Evolutionary conservation across 2,888 invertebrate species (phyloP), one percentile per base, ranked within the genome.

Genomic region (Oscheius sp.): DNA sequence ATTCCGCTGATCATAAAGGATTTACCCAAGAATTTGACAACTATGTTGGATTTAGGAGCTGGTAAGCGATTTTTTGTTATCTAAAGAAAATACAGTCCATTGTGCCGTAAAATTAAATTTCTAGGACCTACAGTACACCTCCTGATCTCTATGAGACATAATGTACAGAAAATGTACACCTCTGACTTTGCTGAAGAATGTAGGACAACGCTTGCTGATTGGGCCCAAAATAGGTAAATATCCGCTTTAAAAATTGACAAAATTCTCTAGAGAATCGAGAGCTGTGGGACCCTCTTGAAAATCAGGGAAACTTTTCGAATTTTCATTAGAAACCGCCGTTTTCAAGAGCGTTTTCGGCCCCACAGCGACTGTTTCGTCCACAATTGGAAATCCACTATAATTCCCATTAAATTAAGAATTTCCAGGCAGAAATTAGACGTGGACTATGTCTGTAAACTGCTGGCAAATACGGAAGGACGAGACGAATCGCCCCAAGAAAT

Each of bases 1-100:
- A 77, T 88, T 3, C 88, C 88, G 16, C 88, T 86, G 45, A 85
- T 88, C n/a, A 78, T 87, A 27, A 87, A 85, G 61, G 78, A 87
- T 16, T 74, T 88, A n/a, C 88, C 88, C 2, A 63, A 80, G 56
- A 77, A 79, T 55, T 76, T 88, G 41, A 76, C 72, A 49, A 81
- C 78, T 13, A 78, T 87, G 21, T 79, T 88, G n/a, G 87, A 87
- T 66, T 72, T 87, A n/a, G 87, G 87, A 3, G 87, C 86, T 27
- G 87, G 87, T 61, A 41, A 16, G 41, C 63, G 7, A 25, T 43
- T 35, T 35, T 35, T 35, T 9, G 35, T 9, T 35, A 9, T 35
- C 35, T 9, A 35, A 6, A 3, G 9, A 35, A 3, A 6, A 35
- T 9, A 6, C 35, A 35, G 35, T 35, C 35, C 9, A 3, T 6